Conservation (phyloP, 1,140 invertebrate species). For the Hestina assimilis region DNA sequence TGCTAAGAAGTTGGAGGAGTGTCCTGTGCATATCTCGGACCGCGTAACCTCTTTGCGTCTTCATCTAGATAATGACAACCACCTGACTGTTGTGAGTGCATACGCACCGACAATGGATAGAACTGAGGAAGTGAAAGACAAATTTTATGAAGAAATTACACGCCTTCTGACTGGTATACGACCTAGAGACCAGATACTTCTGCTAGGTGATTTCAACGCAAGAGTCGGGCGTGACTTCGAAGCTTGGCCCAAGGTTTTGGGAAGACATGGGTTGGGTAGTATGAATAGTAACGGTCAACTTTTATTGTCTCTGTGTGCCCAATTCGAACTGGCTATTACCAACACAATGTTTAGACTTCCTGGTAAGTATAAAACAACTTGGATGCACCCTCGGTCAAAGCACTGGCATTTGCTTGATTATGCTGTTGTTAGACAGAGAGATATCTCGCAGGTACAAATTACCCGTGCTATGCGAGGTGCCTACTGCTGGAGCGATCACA, state of each 20-base stretch:
- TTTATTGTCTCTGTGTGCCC: slow-evolving; percentile 27
- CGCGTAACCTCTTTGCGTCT: slow-evolving; percentile 10
- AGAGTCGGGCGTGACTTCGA: slow-evolving; percentile 27
- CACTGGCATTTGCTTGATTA: slow-evolving; percentile 39
- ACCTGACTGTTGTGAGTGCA: slow-evolving; percentile 18
- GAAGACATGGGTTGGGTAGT: slow-evolving; percentile 29
- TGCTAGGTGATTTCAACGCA: slow-evolving; percentile 33
- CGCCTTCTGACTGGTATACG: not conserved
- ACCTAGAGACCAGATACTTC: not conserved
- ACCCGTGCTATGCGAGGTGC: slow-evolving; percentile 37
- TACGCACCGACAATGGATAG: slow-evolving; percentile 23
- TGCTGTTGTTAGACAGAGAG: not conserved
- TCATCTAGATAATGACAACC: slow-evolving; percentile 15
- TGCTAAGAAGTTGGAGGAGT: slow-evolving; percentile 9
- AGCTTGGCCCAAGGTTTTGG: slow-evolving; percentile 28
- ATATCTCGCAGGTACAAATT: slow-evolving; percentile 24
- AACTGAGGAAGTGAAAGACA: slow-evolving; percentile 3
- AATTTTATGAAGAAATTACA: too few relatives aligned
- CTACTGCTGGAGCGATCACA: too few relatives aligned
- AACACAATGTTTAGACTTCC: slow-evolving; percentile 35
- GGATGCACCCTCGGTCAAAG: slow-evolving; percentile 34
- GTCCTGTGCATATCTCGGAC: slow-evolving; percentile 20
- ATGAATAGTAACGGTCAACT: slow-evolving; percentile 33
- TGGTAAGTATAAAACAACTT: slow-evolving; percentile 32
- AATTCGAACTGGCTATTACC: slow-evolving; percentile 8